These are phyloP conservation scores for Carassius auratus DNA, from an alignment of 2,113 vertebrate genomes.

Conservation along the genomic window DNA sequence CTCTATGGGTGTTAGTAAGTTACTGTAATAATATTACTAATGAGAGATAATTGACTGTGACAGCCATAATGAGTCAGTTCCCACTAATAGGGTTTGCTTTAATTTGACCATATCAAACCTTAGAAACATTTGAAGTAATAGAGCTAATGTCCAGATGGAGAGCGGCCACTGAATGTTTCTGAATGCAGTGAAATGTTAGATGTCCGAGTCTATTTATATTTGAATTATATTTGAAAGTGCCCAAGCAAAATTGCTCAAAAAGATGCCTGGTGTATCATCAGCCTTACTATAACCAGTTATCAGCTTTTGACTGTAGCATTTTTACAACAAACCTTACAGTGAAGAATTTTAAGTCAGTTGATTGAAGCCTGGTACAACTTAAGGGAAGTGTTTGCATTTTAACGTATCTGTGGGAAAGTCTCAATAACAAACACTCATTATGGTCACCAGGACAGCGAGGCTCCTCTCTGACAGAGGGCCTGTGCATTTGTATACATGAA, in stretches of 20 bases:
- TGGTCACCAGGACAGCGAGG: neutral
- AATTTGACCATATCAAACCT: slow-evolving; percentile 20
- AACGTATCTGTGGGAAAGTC: slow-evolving; percentile 3
- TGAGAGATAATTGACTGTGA: slow-evolving; percentile 12
- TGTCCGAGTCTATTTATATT: neutral
- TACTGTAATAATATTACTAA: slow-evolving; percentile 13
- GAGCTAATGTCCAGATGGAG: slow-evolving; percentile 29
- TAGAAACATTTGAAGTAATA: slow-evolving; percentile 14
- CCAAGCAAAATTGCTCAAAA: too few species aligned
- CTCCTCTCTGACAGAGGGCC: slow-evolving; percentile 70
- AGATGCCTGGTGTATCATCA: too few species aligned
- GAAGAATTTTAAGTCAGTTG: neutral
- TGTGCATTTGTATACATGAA: slow-evolving; percentile 56
- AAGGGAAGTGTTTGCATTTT: neutral
- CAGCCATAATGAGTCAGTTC: neutral
- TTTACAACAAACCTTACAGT: neutral
- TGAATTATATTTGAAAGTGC: neutral
- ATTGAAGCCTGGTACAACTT: neutral
- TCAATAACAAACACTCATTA: slow-evolving; percentile 46
- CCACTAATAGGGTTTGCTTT: slow-evolving; percentile 1
- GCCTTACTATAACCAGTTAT: neutral
- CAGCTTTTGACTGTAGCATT: neutral
- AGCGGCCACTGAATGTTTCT: neutral
- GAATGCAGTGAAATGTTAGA: neutral
- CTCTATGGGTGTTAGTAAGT: neutral